Evolutionary conservation across 2,888 invertebrate genomes (phyloP), one percentile per base, ranked within the genome.

Genomic region (Drosophila paranaensis): DNA sequence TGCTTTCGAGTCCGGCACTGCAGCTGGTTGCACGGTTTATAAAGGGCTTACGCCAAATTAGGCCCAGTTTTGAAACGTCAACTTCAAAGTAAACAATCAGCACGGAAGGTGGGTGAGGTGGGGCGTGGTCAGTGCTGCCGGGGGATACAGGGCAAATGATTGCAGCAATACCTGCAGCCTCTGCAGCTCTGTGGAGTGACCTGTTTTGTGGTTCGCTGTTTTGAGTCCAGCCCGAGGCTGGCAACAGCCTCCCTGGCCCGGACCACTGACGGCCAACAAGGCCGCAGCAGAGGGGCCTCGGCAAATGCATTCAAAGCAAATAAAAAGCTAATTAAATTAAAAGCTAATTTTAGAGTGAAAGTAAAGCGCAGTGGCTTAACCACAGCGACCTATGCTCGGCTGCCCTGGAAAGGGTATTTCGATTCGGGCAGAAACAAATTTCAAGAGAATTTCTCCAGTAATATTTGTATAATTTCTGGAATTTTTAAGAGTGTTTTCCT

Each of bases 271-370:
- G 75, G 60, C 60, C 57, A 72, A 60, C 68, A 71, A 71, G 67
- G 68, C 72, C 58, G 27, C 60, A 46, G 35, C 25, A 35, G 13
- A 37, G 37, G 13, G 30, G 63, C 14, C 42, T 43, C 16, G 66
- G 33, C 58, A 66, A 79, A 81, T 86, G 88, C 83, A 84, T 84
- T 88, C 79, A 74, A 71, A 66, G 40, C 70, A 76, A 84, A 82
- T 84, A 83, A 81, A 88, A 88, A 82, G 74, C 89, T 84, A 88
- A 84, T 84, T 84, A 86, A 86, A 86, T 84, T 88, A 86, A 86
- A 82, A 86, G 86, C 89, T 74, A 66, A 74, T 74, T 86, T 79
- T 66, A 64, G 61, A 78, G 81, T 61, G 74, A 73, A 83, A 74
- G 68, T 84, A 82, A 78, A 87, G 68, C 72, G 64, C 76, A 51